phyloP scores from a whole-genome alignment of 2,888 invertebrate species.

The Synergus japonicus region DNA sequence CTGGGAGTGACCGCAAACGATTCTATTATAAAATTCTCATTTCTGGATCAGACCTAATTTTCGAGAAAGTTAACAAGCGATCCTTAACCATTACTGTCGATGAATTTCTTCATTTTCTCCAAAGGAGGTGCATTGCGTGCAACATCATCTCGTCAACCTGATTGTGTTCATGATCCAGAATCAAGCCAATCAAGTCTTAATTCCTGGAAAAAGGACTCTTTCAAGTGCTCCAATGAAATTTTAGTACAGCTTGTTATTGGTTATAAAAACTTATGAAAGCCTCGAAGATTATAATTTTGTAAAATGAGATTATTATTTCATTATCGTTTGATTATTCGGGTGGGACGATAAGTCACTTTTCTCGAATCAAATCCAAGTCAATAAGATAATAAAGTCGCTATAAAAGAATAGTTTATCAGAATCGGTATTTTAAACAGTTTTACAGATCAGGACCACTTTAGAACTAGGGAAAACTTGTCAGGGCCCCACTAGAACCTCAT shows the following conservation, averaged over 20 bases:
- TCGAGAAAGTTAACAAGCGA: constrained; percentile 51
- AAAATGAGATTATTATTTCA: background rate
- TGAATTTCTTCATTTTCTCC: constrained; percentile 51
- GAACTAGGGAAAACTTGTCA: too few species aligned
- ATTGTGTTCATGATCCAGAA: constrained; percentile 36
- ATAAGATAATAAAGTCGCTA: too few species aligned
- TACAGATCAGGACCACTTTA: too few species aligned
- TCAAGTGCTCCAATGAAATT: constrained; percentile 20
- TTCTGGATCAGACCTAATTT: constrained; percentile 54
- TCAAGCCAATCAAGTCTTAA: constrained; percentile 32
- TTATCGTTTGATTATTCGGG: background rate
- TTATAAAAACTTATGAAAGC: background rate
- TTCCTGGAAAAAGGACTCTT: constrained; percentile 12
- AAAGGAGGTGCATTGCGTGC: constrained; percentile 28
- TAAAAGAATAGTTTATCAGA: too few species aligned
- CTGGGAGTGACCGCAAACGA: constrained; percentile 51
- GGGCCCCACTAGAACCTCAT: too few species aligned
- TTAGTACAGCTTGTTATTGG: constrained; percentile 27
- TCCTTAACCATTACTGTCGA: constrained; percentile 45
- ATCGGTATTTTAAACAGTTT: too few species aligned
- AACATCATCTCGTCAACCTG: constrained; percentile 34
- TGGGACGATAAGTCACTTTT: background rate
- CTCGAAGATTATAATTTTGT: constrained; percentile 4
- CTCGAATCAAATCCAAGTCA: too few species aligned
- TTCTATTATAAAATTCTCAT: constrained; percentile 48